phyloP scores from a whole-genome alignment of 2,888 invertebrate species.

The Euphydryas editha region DNA sequence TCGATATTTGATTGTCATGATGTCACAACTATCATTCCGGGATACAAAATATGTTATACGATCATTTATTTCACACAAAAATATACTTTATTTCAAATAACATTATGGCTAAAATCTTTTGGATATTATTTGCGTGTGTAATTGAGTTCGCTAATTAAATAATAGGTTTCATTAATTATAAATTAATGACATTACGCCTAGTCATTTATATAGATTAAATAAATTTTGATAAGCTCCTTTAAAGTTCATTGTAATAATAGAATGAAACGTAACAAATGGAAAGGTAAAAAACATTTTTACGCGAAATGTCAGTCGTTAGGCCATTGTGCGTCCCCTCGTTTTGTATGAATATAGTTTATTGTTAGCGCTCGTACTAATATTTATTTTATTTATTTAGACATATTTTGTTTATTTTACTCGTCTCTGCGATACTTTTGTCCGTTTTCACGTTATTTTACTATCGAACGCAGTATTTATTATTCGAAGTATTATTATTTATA shows the following conservation, averaged over 20 bases:
- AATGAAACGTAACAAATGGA: background rate
- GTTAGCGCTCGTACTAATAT: background rate
- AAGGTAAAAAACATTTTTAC: background rate
- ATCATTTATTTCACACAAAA: background rate
- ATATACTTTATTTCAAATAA: background rate
- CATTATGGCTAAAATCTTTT: background rate
- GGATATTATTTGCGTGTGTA: background rate
- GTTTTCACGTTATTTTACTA: background rate
- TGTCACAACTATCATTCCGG: constrained; percentile 16
- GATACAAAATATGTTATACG: background rate
- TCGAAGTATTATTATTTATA: background rate
- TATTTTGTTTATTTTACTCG: background rate
- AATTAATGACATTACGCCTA: background rate
- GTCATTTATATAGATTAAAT: background rate
- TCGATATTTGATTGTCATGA: constrained; percentile 30
- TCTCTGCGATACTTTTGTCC: background rate
- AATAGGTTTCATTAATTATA: background rate
- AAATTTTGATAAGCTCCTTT: background rate
- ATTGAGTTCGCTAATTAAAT: constrained; percentile 12
- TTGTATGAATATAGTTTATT: background rate
- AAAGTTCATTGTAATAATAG: background rate
- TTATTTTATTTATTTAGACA: background rate
- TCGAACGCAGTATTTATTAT: background rate
- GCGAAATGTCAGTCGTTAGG: constrained; percentile 3
- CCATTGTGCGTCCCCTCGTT: constrained; percentile 8